Evolutionary conservation across 2,888 invertebrate genomes (phyloP), one percentile per base, ranked within the genome.

Genomic region (Rhagophthalmus giganteus): DNA sequence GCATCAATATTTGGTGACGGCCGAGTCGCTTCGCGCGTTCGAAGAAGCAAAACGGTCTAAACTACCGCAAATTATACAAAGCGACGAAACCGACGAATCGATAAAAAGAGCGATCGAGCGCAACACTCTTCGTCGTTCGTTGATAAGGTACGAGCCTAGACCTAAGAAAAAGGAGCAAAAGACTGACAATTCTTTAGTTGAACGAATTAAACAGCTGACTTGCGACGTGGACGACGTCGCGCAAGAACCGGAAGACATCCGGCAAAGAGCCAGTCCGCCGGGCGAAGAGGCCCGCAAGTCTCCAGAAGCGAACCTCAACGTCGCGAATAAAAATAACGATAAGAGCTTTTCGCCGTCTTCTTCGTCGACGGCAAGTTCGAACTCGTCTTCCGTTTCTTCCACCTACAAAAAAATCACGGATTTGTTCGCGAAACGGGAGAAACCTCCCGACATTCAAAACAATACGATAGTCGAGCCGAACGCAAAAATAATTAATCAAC

Each of bases 181-280:
- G 69, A 81, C 81, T 63, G 89, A 90, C 59, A 85, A 89, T 40
- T 90, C 91, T 0, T 76, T 94, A 26, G 89, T 91, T 46, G 94
- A 94, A 67, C 82, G 92, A 54, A 90, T 94, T 58, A 85, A 90
- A 33, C 86, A 88, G 67, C 76, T 94, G 35, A 94, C 93, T 1
- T 91, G 91, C 68, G 88, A 91, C 70, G 86, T 90, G 26, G 91
- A 91, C 54, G 89, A 90, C 33, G 65, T 66, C 28, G 76, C 76
- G 31, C 70, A 73, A 0, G 78, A 79, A 8, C 50, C 56, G 3
- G 62, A 60, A 27, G 62, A 64, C 28, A 55, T 56, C 20, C 51
- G 80, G 9, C 77, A 80, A 2, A 74, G 83, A 11, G 78, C 82
- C 0, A 84, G 86, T 53, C 86, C 87, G 0, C 81, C 86, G 0